phyloP scores from a whole-genome alignment of 2,888 invertebrate genomes.

The Lissonota sp. region DNA sequence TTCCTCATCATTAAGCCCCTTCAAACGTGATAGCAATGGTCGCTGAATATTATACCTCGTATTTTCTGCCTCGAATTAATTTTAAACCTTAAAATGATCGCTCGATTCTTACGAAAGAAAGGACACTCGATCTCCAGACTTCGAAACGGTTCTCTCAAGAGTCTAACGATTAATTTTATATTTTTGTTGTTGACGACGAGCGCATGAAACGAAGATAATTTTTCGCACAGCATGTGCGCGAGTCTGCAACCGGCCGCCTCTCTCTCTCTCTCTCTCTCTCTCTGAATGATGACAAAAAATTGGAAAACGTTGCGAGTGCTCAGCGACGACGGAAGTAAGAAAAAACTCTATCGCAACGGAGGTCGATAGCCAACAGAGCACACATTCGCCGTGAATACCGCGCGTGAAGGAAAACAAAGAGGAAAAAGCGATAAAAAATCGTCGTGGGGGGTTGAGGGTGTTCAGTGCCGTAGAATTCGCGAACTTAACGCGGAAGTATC shows the following conservation, averaged over 20 bases:
- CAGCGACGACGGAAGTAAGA: not conserved
- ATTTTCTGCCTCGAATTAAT: not conserved
- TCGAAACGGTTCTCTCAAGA: slow-evolving; percentile 2
- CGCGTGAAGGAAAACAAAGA: slow-evolving; percentile 23
- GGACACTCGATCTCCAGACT: not conserved
- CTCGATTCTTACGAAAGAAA: too few relatives aligned
- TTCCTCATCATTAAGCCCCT: slow-evolving; percentile 3
- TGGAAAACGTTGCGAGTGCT: slow-evolving; percentile 23
- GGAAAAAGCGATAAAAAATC: slow-evolving; percentile 43
- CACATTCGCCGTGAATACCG: slow-evolving; percentile 17
- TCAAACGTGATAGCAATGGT: not conserved
- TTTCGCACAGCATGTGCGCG: slow-evolving; percentile 18
- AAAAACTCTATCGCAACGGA: slow-evolving; percentile 34
- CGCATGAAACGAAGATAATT: slow-evolving; percentile 16
- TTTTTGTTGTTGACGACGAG: not conserved
- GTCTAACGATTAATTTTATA: slow-evolving; percentile 15
- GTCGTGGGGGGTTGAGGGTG: slow-evolving; percentile 32
- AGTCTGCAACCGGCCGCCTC: too few relatives aligned
- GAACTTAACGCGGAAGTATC: slow-evolving; percentile 22
- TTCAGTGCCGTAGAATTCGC: slow-evolving; percentile 8
- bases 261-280: too few relatives aligned
- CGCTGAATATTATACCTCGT: not conserved
- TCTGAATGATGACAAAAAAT: not conserved
- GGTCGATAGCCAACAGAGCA: slow-evolving; percentile 39
- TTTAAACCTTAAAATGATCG: too few relatives aligned